Percentiles rank a stretch among this genome's conserved stretches.
Conservation (phyloP, 2,113 vertebrate species). For the Anarhynchus alexandrinus region DNA sequence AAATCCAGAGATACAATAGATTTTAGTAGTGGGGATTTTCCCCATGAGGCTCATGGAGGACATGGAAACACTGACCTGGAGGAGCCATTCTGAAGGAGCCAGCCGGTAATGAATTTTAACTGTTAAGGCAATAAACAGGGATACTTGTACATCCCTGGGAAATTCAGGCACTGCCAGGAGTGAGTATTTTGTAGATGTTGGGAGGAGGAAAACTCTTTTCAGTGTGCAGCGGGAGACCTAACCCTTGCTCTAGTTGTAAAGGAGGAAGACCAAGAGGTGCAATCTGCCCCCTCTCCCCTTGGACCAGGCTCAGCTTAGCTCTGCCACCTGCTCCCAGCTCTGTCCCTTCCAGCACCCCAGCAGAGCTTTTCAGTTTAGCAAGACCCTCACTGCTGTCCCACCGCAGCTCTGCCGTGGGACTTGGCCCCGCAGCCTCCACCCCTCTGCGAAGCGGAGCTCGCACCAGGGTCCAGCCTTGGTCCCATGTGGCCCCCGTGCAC, state of each 20-base stretch:
- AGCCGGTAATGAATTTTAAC: background rate
- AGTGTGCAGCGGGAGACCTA: background rate
- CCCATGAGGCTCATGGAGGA: background rate
- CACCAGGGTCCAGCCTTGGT: background rate
- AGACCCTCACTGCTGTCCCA: background rate
- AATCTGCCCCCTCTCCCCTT: background rate
- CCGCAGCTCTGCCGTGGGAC: fast-evolving
- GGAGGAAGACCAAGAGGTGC: background rate
- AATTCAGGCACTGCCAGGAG: background rate
- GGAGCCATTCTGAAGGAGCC: background rate
- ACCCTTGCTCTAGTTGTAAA: background rate
- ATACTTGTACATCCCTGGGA: background rate
- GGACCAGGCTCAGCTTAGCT: background rate
- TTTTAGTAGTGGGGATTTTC: background rate
- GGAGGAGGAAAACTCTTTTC: background rate
- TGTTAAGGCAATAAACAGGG: background rate
- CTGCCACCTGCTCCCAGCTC: background rate
- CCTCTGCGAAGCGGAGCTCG: background rate
- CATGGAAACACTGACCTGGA: background rate
- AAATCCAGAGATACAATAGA: background rate
- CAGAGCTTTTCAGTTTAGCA: background rate
- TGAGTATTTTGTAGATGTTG: background rate
- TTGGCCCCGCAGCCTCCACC: background rate
- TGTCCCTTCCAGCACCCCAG: background rate
- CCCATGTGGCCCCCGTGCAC: background rate